These are phyloP conservation scores for Oreochromis mossambicus DNA, from an alignment of 2,797 vertebrate species.

Conservation along the genomic window DNA sequence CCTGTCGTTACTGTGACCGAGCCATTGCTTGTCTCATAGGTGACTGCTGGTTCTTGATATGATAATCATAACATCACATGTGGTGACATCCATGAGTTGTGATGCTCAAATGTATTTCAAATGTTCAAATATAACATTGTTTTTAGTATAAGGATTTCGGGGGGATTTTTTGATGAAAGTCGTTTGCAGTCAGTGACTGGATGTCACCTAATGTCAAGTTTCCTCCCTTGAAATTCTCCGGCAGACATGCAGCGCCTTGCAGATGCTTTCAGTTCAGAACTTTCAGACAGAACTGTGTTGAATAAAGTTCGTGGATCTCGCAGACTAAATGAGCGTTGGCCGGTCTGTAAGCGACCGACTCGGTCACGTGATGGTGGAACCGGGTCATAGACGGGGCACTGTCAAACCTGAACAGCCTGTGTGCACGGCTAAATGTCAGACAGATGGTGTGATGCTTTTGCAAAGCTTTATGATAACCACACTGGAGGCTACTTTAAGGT, in stretches of 20 bases:
- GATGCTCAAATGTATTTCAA: not conserved
- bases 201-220: not conserved
- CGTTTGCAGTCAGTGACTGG: not conserved
- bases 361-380: not conserved
- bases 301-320: not conserved
- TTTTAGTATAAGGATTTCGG: not conserved
- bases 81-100: not conserved
- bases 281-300: not conserved
- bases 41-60: not conserved
- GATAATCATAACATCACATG: not conserved
- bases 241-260: not conserved
- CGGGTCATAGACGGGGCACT: not conserved
- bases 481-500: not conserved
- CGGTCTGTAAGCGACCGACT: not conserved
- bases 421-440: not conserved
- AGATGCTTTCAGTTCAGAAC: not conserved
- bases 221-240: not conserved
- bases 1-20: not conserved
- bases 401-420: not conserved
- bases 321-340: not conserved
- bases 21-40: not conserved
- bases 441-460: not conserved
- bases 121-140: not conserved
- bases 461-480: not conserved
- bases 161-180: not conserved